These are phyloP conservation scores for Caenorhabditis zanzibari DNA, from an alignment of 2,888 invertebrate genomes.

Conservation along the genomic window DNA sequence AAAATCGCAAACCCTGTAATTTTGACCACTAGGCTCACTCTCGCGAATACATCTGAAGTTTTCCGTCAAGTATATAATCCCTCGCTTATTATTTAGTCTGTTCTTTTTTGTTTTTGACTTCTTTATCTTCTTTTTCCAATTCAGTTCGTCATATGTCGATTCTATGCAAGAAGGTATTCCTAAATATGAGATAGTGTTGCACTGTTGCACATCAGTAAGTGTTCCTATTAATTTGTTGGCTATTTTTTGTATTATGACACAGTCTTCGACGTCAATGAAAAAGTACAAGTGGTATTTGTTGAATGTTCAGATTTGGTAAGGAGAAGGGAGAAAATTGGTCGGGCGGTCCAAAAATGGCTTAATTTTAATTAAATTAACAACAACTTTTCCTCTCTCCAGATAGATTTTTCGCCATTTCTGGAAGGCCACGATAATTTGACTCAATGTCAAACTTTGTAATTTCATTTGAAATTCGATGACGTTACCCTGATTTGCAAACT, in stretches of 20 bases:
- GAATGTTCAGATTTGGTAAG: constrained; percentile 51
- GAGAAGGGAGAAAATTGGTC: no score
- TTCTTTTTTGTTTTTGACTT: constrained; percentile 5
- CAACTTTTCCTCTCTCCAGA: no score
- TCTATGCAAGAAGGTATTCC: constrained; percentile 54
- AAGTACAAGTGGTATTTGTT: constrained; percentile 51
- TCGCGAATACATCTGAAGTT: constrained; percentile 25
- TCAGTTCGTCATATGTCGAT: constrained; percentile 1
- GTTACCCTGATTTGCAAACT: not conserved
- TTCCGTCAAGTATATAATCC: not conserved
- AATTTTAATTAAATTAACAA: no score
- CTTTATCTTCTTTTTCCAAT: not conserved
- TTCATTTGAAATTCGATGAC: not conserved
- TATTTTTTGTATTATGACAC: constrained; percentile 37
- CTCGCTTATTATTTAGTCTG: no score
- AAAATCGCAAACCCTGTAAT: not conserved
- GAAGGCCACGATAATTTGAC: no score
- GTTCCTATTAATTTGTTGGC: constrained; percentile 40
- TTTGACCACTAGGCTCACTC: constrained; percentile 18
- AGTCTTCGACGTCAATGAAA: constrained; percentile 32
- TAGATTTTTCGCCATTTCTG: no score
- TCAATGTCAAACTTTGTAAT: no score
- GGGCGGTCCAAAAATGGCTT: no score
- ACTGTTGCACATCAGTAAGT: constrained; percentile 40
- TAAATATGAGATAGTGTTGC: constrained; percentile 14